Percentiles rank a stretch among this genome's conserved stretches.
Conservation (phyloP, 2,888 invertebrate genomes). For the Tigriopus californicus region DNA sequence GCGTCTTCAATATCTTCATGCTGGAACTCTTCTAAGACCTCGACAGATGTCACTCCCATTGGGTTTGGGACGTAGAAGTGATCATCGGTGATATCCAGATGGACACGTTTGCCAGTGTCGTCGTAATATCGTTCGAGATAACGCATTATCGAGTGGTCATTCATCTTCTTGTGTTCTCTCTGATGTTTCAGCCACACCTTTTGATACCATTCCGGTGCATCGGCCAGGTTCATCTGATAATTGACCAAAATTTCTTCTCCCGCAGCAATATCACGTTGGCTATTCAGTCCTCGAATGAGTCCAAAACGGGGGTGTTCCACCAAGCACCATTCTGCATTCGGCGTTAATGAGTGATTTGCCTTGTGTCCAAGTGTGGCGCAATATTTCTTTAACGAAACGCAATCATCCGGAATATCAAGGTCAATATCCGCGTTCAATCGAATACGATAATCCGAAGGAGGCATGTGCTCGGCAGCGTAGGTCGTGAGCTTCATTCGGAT, state of each 20-base stretch:
- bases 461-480: not conserved
- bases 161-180: not conserved
- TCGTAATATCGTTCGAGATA: conserved; percentile 8
- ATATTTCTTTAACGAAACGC: not conserved
- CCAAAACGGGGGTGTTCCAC: conserved; percentile 15
- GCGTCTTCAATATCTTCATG: too few relatives aligned
- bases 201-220: conserved; percentile 15
- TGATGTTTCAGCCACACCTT: conserved; percentile 12
- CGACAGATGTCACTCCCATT: not conserved
- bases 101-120: conserved; percentile 2
- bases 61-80: not conserved
- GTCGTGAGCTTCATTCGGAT: conserved; percentile 2
- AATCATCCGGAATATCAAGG: conserved; percentile 5
- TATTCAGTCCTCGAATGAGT: conserved; percentile 2
- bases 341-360: conserved; percentile 7
- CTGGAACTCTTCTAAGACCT: too few relatives aligned
- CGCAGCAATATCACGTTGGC: not conserved
- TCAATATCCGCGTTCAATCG: conserved; percentile 14
- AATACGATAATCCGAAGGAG: conserved; percentile 9
- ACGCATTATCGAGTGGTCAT: conserved; percentile 3
- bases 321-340: conserved; percentile 13
- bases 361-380: conserved; percentile 14
- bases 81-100: not conserved
- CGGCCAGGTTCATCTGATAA: conserved; percentile 8
- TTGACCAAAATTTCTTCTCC: conserved; percentile 14